Conservation (phyloP, 2,797 vertebrate genomes). For the Mormyrus proboscirostris region DNA sequence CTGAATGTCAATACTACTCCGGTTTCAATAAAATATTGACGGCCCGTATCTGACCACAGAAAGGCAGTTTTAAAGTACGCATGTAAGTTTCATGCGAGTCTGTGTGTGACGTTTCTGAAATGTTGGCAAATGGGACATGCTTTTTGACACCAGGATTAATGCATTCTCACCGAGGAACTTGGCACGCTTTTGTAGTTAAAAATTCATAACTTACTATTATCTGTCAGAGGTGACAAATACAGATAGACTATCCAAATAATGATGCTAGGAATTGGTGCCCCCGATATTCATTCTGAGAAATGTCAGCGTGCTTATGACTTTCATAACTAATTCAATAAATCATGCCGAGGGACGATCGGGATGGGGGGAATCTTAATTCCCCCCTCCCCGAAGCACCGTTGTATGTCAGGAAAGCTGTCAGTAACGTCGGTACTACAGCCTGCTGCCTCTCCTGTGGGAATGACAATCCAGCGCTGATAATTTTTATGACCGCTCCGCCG, state of each 20-base stretch:
- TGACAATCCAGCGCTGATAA: not conserved
- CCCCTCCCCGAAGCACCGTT: not conserved
- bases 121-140: not conserved
- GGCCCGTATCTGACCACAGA: not conserved
- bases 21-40: not conserved
- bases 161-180: not conserved
- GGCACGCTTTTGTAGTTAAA: not conserved
- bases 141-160: not conserved
- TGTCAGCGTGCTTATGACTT: not conserved
- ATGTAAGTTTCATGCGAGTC: not conserved
- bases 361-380: not conserved
- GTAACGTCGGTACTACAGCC: not conserved
- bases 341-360: not conserved
- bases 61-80: not conserved
- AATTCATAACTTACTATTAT: not conserved
- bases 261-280: not conserved
- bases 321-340: not conserved
- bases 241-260: not conserved
- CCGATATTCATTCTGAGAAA: not conserved
- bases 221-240: not conserved
- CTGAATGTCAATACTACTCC: not conserved
- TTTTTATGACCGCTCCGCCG: not conserved
- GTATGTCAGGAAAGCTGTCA: not conserved
- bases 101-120: not conserved
- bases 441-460: not conserved